phyloP scores from a whole-genome alignment of 2,113 vertebrate species.

The Rhodinocichla rosea region DNA sequence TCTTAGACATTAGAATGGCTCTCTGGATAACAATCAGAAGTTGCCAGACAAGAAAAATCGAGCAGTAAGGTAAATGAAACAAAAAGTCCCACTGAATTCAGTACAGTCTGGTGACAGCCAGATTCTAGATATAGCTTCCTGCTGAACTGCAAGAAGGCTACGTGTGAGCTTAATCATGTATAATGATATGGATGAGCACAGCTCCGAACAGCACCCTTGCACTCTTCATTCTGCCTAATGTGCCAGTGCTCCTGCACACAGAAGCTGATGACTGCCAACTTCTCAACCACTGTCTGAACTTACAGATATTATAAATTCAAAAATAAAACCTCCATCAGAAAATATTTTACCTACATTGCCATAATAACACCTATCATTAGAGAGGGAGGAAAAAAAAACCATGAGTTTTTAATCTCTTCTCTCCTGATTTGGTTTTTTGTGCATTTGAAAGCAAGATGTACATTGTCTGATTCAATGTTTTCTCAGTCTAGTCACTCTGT shows the following conservation, averaged over 20 bases:
- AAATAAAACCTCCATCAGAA: background rate
- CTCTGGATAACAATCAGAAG: constrained; percentile 1
- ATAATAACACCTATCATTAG: background rate
- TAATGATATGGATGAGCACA: background rate
- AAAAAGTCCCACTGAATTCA: background rate
- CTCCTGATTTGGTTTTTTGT: background rate
- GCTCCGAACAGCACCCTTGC: background rate
- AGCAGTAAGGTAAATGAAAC: background rate
- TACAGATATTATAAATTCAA: background rate
- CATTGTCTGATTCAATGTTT: background rate
- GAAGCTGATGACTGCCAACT: background rate
- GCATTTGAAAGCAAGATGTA: background rate
- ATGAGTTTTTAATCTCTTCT: background rate
- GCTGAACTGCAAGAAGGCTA: background rate
- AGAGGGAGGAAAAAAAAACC: background rate
- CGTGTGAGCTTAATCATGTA: background rate
- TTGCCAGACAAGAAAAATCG: background rate
- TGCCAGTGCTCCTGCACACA: background rate
- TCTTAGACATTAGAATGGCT: background rate
- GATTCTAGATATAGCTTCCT: background rate
- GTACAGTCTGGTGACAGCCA: background rate
- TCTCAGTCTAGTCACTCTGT: background rate
- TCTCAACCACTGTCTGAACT: background rate
- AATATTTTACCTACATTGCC: background rate
- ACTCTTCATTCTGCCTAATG: background rate